Percentiles rank a stretch among this genome's conserved stretches.
These are phyloP conservation scores for Ochotona curzoniae DNA, from an alignment of 2,113 vertebrate genomes.

Conservation along the genomic window DNA sequence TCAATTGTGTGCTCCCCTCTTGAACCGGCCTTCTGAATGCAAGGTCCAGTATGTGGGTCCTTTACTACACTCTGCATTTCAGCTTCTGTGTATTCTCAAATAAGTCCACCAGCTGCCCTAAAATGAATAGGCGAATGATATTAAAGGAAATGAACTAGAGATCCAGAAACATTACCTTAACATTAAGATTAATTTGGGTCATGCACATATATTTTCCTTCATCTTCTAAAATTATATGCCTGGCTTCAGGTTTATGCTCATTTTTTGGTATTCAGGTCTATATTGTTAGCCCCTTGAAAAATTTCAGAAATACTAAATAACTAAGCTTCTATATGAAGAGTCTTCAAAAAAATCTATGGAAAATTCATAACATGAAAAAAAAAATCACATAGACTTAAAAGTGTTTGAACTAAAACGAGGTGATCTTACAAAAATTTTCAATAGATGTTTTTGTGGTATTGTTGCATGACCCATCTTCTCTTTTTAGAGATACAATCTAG, in stretches of 20 bases:
- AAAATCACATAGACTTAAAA: too few relatives aligned
- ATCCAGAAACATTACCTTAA: slow-evolving; percentile 21
- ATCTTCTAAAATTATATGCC: background rate
- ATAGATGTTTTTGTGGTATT: background rate
- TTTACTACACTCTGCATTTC: background rate
- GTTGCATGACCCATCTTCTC: background rate
- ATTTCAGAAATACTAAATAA: background rate
- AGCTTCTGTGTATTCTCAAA: background rate
- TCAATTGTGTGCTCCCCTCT: background rate
- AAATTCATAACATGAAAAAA: too few relatives aligned
- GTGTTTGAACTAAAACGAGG: too few relatives aligned
- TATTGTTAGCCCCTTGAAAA: background rate
- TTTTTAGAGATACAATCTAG: background rate
- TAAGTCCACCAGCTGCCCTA: background rate
- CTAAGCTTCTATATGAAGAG: too few relatives aligned
- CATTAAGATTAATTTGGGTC: background rate
- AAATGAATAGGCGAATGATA: slow-evolving; percentile 16
- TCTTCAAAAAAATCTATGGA: too few relatives aligned
- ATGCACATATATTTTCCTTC: slow-evolving; percentile 36
- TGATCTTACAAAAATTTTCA: too few relatives aligned
- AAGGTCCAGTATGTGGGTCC: background rate
- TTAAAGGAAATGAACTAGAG: slow-evolving; percentile 38
- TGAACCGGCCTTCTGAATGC: background rate
- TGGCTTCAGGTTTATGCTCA: slow-evolving; percentile 22
- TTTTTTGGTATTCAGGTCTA: background rate